Conservation (phyloP, 2,888 invertebrate genomes). For the Yponomeuta plumbellus region DNA sequence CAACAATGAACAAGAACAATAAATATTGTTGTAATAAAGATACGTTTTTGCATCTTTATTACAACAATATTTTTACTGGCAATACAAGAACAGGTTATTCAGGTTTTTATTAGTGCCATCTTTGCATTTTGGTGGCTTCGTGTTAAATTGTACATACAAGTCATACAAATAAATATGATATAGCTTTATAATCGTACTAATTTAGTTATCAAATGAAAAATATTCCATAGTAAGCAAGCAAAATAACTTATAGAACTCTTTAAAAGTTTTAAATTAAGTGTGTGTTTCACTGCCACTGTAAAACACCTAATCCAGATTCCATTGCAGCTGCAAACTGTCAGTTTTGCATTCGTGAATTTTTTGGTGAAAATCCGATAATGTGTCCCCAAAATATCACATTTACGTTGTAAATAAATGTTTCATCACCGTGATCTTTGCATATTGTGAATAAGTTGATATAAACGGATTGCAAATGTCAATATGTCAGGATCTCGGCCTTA, state of each 20-base stretch:
- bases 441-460: slow-evolving; percentile 23
- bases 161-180: not conserved
- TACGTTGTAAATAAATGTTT: slow-evolving; percentile 14
- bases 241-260: not conserved
- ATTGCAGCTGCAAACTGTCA: slow-evolving; percentile 12
- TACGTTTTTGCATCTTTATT: not conserved
- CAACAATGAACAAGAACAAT: too few species aligned
- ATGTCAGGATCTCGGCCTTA: slow-evolving; percentile 77
- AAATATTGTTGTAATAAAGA: too few species aligned
- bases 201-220: not conserved
- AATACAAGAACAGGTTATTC: not conserved
- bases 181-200: not conserved
- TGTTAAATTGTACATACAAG: not conserved
- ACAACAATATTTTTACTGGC: not conserved
- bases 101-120: not conserved
- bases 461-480: slow-evolving; percentile 76
- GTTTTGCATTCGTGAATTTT: slow-evolving; percentile 6
- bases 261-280: not conserved
- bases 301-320: slow-evolving; percentile 1
- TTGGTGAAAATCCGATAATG: slow-evolving; percentile 9
- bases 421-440: slow-evolving; percentile 2
- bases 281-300: not conserved
- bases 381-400: slow-evolving; percentile 7
- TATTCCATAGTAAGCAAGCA: not conserved
- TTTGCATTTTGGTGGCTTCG: not conserved